Evolutionary conservation across 2,888 invertebrate species (phyloP), one percentile per base, ranked within the genome.

Genomic region (Dione vanillae): DNA sequence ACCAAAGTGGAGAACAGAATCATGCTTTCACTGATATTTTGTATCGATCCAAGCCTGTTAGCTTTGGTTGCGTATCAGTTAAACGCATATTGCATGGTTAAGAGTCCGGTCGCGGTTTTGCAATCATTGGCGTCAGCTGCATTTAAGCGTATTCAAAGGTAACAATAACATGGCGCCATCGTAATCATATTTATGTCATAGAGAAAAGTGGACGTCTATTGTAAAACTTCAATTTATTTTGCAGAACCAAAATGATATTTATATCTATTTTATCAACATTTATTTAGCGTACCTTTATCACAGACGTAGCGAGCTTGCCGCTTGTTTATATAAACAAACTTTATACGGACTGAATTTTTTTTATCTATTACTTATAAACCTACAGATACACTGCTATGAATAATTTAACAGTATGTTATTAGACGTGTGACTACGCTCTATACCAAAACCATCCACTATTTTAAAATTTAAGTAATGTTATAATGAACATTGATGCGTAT

Each of bases 91-190:
- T 83, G 85, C 84, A 85, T 86, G 83, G 85, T 83, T 77, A 78
- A 81, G 85, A 81, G 85, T 84, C 85, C 86, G 83, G 85, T 80
- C 66, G 75, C 64, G 75, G 77, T 91, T 90, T 91, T 87, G 91
- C 89, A 90, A 90, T 78, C 82, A 78, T 79, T 85, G 86, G 86
- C 88, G 89, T 85, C 86, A 83, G 84, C 83, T 85, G 83, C 81
- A 82, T 78, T 82, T 81, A 82, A 64, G 47, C 47, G 79, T 83
- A 86, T 89, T 87, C 82, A 80, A 85, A 85, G 79, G 81, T 78
- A 72, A 81, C 56, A 56, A 37, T 10, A 77, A 78, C 78, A 74
- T 82, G 87, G 86, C 87, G 87, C 86, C 86, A 80, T 80, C 80
- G 69, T 75, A 76, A 77, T 76, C 75, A 77, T 74, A 43, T 71